These are phyloP conservation scores for Galerucella calmariensis DNA, from an alignment of 2,888 invertebrate species.

Conservation along the genomic window DNA sequence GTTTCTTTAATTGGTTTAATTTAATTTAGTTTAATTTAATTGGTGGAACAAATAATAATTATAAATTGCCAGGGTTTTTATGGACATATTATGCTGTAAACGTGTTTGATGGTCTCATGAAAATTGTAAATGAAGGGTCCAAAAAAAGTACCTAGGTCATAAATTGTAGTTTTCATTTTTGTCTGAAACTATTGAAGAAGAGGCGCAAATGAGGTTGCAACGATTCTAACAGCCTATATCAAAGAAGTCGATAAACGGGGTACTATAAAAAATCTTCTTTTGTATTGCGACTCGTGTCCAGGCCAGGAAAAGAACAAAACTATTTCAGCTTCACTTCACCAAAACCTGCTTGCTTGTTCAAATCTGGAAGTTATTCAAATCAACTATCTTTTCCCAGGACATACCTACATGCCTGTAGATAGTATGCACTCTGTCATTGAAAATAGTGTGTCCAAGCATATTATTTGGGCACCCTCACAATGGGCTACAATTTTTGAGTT, in stretches of 20 bases:
- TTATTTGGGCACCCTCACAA: constrained; percentile 2
- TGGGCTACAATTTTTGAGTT: not conserved
- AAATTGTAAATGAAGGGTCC: too few species aligned
- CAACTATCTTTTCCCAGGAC: not conserved
- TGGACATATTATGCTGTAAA: too few species aligned
- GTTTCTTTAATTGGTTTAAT: too few species aligned
- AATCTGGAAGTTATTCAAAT: not conserved
- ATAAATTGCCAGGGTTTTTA: too few species aligned
- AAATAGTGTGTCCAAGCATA: not conserved
- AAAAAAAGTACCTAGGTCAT: too few species aligned
- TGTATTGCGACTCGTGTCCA: not conserved
- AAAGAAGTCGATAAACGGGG: not conserved
- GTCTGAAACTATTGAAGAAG: not conserved
- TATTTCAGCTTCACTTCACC: not conserved
- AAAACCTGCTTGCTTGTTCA: not conserved
- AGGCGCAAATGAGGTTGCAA: not conserved
- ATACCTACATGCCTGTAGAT: not conserved
- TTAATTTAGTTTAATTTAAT: too few species aligned
- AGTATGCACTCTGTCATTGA: not conserved
- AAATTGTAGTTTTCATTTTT: too few species aligned
- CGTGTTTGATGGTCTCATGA: too few species aligned
- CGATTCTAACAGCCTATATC: constrained; percentile 3
- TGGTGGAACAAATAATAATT: too few species aligned
- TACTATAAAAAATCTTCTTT: not conserved
- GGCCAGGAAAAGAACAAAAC: not conserved